Percentiles rank a stretch among this genome's conserved stretches.
phyloP scores from a whole-genome alignment of 2,113 vertebrate species.

The Burhinus oedicnemus region DNA sequence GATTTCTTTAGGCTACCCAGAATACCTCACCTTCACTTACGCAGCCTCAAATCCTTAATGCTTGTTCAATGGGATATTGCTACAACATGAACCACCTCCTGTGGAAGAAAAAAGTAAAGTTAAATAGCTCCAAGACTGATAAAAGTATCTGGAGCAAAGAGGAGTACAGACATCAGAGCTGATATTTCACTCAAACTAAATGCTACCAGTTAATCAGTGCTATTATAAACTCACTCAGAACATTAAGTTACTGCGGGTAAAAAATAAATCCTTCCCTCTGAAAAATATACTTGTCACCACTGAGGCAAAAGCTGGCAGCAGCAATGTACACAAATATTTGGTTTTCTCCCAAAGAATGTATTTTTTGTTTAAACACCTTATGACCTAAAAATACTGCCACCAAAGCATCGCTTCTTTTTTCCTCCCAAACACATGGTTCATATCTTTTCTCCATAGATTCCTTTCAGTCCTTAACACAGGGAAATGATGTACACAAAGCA shows the following conservation, averaged over 20 bases:
- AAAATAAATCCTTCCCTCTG: slow-evolving; percentile 25
- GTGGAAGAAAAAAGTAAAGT: not conserved
- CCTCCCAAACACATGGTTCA: not conserved
- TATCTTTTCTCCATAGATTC: not conserved
- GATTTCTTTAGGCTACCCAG: not conserved
- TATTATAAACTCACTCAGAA: slow-evolving; percentile 53
- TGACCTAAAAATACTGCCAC: not conserved
- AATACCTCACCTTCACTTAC: not conserved
- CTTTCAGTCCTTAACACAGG: not conserved
- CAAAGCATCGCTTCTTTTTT: not conserved
- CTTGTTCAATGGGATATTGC: not conserved
- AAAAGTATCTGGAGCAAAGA: slow-evolving; percentile 24
- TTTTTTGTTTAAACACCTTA: slow-evolving; percentile 4
- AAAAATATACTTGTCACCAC: not conserved
- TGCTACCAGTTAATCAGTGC: slow-evolving; percentile 27
- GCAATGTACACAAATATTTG: not conserved
- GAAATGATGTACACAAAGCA: accelerated
- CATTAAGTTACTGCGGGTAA: slow-evolving; percentile 1
- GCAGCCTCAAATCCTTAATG: not conserved
- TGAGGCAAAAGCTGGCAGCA: not conserved
- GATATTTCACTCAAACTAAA: slow-evolving; percentile 42
- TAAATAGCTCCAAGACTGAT: not conserved
- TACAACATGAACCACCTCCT: not conserved
- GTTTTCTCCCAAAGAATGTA: not conserved
- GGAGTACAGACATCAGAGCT: not conserved